Conservation (phyloP, 2,113 vertebrate genomes). For the Brachyhypopomus gauderio region DNA sequence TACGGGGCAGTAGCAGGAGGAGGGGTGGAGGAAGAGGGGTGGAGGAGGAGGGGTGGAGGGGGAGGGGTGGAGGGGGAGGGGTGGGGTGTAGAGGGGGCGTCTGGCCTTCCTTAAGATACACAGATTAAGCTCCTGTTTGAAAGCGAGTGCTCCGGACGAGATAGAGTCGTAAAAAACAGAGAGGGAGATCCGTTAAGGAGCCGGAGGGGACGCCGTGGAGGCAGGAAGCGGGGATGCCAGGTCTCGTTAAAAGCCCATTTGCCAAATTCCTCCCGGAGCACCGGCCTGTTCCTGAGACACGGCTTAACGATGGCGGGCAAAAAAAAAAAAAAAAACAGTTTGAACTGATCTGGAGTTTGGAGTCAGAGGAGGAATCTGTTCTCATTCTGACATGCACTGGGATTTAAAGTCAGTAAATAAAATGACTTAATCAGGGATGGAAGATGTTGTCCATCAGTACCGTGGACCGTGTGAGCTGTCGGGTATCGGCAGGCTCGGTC, state of each 20-base stretch:
- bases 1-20: no score
- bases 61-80: no score
- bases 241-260: conserved; percentile 68
- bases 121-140: conserved; percentile 81
- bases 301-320: conserved; percentile 25
- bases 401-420: conserved; percentile 23
- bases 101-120: conserved; percentile 2
- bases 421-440: conserved; percentile 16
- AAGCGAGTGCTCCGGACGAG: conserved; percentile 86
- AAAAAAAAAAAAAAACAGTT: conserved; percentile 14
- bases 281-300: conserved; percentile 24
- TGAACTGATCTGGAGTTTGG: conserved; percentile 35
- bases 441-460: neutral
- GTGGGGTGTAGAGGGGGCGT: neutral
- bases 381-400: neutral
- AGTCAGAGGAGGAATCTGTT: conserved; percentile 10
- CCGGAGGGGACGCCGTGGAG: conserved; percentile 68
- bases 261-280: conserved; percentile 83
- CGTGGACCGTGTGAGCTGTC: neutral
- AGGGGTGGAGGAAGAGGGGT: no score
- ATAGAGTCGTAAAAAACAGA: conserved; percentile 78
- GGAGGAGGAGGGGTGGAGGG: neutral
- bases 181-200: conserved; percentile 72
- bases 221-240: conserved; percentile 67
- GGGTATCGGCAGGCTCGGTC: neutral